These are phyloP conservation scores for Rhamnusium bicolor DNA, from an alignment of 2,888 invertebrate genomes.

Conservation along the genomic window DNA sequence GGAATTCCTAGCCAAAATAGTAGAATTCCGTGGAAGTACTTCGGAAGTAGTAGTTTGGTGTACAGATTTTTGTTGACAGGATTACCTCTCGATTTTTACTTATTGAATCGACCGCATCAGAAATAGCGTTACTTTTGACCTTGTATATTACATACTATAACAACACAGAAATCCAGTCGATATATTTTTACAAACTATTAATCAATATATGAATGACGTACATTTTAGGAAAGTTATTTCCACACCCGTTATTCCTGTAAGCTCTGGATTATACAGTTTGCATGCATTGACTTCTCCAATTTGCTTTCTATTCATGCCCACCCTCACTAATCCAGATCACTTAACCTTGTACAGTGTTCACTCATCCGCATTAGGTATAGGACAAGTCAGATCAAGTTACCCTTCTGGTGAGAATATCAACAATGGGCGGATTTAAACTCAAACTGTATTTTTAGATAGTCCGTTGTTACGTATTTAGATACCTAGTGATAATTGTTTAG, in stretches of 20 bases:
- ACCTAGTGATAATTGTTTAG: not conserved
- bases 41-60: too few species aligned
- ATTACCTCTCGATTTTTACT: too few species aligned
- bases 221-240: constrained; percentile 5
- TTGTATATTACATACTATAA: too few species aligned
- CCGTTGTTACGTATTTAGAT: not conserved
- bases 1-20: too few species aligned
- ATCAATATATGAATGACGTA: not conserved
- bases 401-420: constrained; percentile 17
- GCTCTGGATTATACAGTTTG: constrained; percentile 13
- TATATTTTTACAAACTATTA: not conserved
- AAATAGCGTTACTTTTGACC: too few species aligned
- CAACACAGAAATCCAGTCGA: too few species aligned
- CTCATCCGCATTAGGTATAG: constrained; percentile 21
- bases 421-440: constrained; percentile 14
- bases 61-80: too few species aligned
- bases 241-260: not conserved
- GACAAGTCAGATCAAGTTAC: constrained; percentile 5
- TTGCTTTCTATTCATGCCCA: constrained; percentile 29
- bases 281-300: constrained; percentile 25
- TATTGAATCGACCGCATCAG: too few species aligned
- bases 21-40: too few species aligned
- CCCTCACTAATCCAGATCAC: constrained; percentile 26
- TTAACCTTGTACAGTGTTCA: constrained; percentile 23
- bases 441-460: not conserved